Conservation (phyloP, 2,113 vertebrate genomes). For the Eonycteris spelaea region DNA sequence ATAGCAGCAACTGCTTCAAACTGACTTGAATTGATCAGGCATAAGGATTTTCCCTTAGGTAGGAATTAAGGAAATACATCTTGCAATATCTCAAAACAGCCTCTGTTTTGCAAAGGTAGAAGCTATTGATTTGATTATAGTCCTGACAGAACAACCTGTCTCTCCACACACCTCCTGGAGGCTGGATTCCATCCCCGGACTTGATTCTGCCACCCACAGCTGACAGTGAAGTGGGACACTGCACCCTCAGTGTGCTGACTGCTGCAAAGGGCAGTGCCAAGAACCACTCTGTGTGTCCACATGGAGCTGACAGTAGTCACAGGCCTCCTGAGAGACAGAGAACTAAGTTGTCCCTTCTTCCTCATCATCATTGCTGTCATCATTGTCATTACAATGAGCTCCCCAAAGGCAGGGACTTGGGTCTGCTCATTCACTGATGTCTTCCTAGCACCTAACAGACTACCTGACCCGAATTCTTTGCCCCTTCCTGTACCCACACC, state of each 20-base stretch:
- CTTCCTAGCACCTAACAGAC: not conserved
- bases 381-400: not conserved
- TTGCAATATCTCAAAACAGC: conserved; percentile 70
- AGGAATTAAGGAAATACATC: conserved; percentile 81
- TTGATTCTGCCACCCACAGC: too few relatives aligned
- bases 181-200: not conserved
- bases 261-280: not conserved
- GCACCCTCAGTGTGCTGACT: not conserved
- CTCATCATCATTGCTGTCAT: not conserved
- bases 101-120: conserved; percentile 27
- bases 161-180: not conserved
- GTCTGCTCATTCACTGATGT: not conserved
- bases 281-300: not conserved
- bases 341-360: not conserved
- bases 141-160: not conserved
- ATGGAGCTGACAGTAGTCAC: not conserved
- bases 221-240: not conserved
- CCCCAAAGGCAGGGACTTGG: not conserved
- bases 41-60: conserved; percentile 81
- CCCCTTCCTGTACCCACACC: not conserved
- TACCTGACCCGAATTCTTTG: not conserved
- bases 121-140: conserved; percentile 2
- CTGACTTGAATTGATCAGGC: conserved; percentile 72
- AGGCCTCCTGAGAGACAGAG: not conserved
- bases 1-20: conserved; percentile 72